Evolutionary conservation across 2,113 vertebrate species (phyloP), one percentile per base, ranked within the genome.

Genomic region (Percina caprodes): DNA sequence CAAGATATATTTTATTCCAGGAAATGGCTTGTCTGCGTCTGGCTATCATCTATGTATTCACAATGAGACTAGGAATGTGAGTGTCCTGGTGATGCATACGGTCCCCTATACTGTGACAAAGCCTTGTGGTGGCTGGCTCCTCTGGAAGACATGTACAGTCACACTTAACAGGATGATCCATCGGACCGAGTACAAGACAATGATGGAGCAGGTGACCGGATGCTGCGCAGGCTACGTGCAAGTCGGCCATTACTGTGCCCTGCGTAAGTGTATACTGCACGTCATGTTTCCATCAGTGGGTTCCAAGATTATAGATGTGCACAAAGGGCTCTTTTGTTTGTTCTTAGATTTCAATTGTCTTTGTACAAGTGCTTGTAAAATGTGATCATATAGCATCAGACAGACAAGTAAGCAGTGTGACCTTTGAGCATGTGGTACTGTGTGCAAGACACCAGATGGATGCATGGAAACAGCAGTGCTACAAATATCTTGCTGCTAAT

Each of bases 211-310:
- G 24, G 60, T 96, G 78, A 95, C 82, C 0, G 83, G 89, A 56
- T 99, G 97, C 92, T 99, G 97, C 33, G 49, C 93, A 8, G 97
- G 96, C 10, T 97, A 96, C 2, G 95, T 95, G 2, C 96, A 96
- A 90, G 91, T 97, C 23, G 97, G 96, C 13, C 92, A 92, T 69
- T 97, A 98, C 90, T 99, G 97, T 15, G 94, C 94, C 58, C 85
- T 95, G 63, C 39, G 97, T 98, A 89, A 97, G 96, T 96, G 70
- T 84, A 6, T 84, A 5, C 52, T 3, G 13, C 56, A 52, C 52
- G 54, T 51, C 23, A 30, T 5, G 54, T 9, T 42, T 67, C 14
- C 4, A 42, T 42, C 5, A 18, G 5, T 54, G 2, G 23, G 21
- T 49, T 26, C 12, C 21, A 56, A n/a, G 11, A 58, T 48, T 42